Base-by-base conservation (phyloP, 2,113 vertebrate genomes). In the Osmerus eperlanus region DNA sequence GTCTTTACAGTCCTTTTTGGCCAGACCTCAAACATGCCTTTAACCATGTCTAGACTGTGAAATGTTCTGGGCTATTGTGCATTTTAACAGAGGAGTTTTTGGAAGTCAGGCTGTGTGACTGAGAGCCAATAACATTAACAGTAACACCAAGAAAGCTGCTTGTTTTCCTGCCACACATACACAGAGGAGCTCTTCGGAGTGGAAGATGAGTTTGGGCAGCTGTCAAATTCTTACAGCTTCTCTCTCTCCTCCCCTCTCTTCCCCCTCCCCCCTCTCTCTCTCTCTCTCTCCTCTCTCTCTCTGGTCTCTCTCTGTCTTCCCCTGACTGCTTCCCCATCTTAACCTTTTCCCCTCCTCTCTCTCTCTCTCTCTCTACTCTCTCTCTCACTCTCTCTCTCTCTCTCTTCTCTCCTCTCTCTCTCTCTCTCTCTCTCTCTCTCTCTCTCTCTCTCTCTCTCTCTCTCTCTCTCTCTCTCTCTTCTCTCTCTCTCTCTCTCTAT, bases 121-220 rank as follows among this genome's bases (percentile, higher is more conserved):
- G 75, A 78, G 80, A 86, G 82, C 84, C 84, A 86, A 81, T 63
- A 29, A 85, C 87, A 83, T 77, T 77, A 11, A 23, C 19, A 16
- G 54, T 55, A 55, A 55, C 18, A 16, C 54, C 18, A 15, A 16
- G 54, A 15, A 55, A 85, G 80, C 85, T 87, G 88, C 9, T 81
- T 80, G 82, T 88, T 86, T 84, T 88, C 88, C 86, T 68, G 86
- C 85, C 85, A 73, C 86, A 87, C 73, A 78, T 67, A 4, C 81
- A 79, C 69, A 4, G 21, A 9, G 12, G 16, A 55, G 77, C 84
- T 85, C 62, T 73, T 85, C 81, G 21, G 67, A 55, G 61, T 56
- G 74, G 85, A 71, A 85, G 85, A 89, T 85, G 86, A 85, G 83
- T 89, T 87, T 85, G 84, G 84, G 87, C 86, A 88, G 85, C 85